A percentile compares a stretch with the other conserved stretches of the same genome.
These are phyloP conservation scores for Notechis scutatus DNA, from an alignment of 2,113 vertebrate species.

Conservation along the genomic window DNA sequence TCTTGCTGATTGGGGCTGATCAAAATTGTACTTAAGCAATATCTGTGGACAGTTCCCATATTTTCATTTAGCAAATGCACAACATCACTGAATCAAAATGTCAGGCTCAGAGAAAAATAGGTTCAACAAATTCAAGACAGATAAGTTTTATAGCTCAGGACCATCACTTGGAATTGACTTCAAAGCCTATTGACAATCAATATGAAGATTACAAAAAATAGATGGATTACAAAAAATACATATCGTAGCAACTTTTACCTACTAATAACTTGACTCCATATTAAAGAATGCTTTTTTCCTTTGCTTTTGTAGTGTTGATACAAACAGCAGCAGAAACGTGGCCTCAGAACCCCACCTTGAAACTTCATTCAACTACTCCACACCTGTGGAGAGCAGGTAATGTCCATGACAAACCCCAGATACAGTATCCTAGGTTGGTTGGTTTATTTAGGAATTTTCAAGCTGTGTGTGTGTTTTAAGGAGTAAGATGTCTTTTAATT, in stretches of 20 bases:
- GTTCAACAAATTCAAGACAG: not conserved
- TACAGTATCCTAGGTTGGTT: not conserved
- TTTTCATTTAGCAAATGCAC: not conserved
- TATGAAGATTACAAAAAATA: not conserved
- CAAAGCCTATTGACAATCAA: not conserved
- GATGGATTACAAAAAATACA: not conserved
- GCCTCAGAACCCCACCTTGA: not conserved
- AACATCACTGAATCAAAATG: not conserved
- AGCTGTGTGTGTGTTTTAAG: not conserved
- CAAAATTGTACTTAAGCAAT: not conserved
- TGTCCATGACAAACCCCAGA: not conserved
- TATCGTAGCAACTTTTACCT: not conserved
- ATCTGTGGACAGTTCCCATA: not conserved
- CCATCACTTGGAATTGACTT: not conserved
- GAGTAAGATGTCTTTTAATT: not conserved
- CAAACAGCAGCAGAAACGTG: slow-evolving; percentile 9
- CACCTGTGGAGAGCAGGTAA: slow-evolving; percentile 31
- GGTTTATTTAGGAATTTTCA: not conserved
- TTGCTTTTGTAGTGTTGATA: slow-evolving; percentile 32
- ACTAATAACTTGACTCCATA: not conserved
- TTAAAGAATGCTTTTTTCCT: not conserved
- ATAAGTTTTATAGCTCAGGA: not conserved
- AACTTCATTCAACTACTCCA: not conserved
- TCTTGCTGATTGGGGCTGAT: not conserved
- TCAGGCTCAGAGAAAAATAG: not conserved